These are phyloP conservation scores for Barypeithes pellucidus DNA, from an alignment of 2,888 invertebrate species.

Conservation along the genomic window DNA sequence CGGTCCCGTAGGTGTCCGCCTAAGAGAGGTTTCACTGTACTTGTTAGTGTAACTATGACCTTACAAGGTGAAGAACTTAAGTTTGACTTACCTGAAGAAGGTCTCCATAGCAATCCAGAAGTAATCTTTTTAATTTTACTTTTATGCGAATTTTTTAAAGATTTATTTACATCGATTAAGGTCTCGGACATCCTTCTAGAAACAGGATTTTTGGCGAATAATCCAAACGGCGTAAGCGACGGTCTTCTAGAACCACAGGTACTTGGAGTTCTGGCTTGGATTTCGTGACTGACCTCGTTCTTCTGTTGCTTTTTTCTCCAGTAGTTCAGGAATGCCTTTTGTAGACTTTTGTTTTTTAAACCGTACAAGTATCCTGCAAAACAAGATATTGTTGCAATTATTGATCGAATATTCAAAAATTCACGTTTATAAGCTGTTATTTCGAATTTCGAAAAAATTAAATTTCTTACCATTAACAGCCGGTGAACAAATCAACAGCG, in stretches of 20 bases:
- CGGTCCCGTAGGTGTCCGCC: too few species aligned
- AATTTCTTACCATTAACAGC: conserved; percentile 77
- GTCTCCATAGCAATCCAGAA: conserved; percentile 73
- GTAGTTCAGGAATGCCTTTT: conserved; percentile 84
- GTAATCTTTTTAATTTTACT: conserved; percentile 71
- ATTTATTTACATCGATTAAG: conserved; percentile 70
- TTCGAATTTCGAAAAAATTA: too few species aligned
- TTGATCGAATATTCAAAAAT: background rate
- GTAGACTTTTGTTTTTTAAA: conserved; percentile 80
- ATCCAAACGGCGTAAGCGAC: conserved; percentile 73
- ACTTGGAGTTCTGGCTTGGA: conserved; percentile 86
- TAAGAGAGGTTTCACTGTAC: too few species aligned
- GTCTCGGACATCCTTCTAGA: conserved; percentile 76
- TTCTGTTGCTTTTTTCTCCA: conserved; percentile 85
- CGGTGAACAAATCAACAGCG: conserved; percentile 81
- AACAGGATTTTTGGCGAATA: conserved; percentile 71
- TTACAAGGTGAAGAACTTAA: too few species aligned
- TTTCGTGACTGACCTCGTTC: conserved; percentile 85
- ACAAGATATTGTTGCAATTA: background rate
- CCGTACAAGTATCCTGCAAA: conserved; percentile 79
- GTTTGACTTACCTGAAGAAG: conserved; percentile 65
- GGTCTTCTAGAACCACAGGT: conserved; percentile 74
- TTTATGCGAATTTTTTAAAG: conserved; percentile 62
- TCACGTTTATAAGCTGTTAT: too few species aligned
- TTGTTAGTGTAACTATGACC: too few species aligned